Evolutionary conservation across 2,113 vertebrate genomes (phyloP).

Genomic region (Campylomormyrus numenius): DNA sequence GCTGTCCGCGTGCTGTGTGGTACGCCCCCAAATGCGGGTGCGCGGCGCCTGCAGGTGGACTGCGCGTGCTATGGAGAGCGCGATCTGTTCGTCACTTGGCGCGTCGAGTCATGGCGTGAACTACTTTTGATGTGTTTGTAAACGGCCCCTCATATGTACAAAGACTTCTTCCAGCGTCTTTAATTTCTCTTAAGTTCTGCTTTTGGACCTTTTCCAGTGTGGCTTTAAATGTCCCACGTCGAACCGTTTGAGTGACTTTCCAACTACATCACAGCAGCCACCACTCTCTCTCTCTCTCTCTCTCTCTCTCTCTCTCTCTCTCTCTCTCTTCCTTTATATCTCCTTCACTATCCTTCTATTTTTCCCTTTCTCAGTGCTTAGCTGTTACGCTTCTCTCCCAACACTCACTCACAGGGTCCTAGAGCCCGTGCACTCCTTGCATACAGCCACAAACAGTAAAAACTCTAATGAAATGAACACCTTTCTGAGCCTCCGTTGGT

Average conservation of each 20-base stretch:
- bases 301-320: background rate
- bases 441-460: background rate
- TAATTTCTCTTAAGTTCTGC: background rate
- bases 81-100: background rate
- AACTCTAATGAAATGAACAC: background rate
- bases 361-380: background rate
- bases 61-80: background rate
- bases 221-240: background rate
- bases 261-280: background rate
- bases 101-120: no score
- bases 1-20: background rate
- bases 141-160: no score
- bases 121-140: background rate
- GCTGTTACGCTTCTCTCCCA: background rate
- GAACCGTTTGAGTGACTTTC: background rate
- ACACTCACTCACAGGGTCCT: constrained; percentile 43
- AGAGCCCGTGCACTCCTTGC: constrained; percentile 29
- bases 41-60: background rate
- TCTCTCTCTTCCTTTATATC: constrained; percentile 2
- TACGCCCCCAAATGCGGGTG: background rate
- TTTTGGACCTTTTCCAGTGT: background rate
- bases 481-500: background rate
- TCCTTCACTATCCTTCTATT: background rate
- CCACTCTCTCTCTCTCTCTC: background rate
- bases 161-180: background rate